Evolutionary conservation across 2,113 vertebrate species (phyloP), one percentile per base, ranked within the genome.

Genomic region (Tylochromis polylepis): DNA sequence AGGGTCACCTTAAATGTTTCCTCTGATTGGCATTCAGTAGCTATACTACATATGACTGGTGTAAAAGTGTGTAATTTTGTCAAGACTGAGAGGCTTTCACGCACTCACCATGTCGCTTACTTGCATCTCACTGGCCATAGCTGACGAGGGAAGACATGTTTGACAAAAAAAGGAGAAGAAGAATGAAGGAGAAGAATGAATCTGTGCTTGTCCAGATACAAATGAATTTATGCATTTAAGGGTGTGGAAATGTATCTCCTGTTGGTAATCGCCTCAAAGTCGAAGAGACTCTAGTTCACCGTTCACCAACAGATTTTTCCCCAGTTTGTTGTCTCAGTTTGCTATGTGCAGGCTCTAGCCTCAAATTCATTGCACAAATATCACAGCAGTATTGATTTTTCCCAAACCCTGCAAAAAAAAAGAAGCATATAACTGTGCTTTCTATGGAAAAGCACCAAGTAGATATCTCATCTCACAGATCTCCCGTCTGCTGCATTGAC

Each of bases 401-500:
- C 41, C 43, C 41, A 51, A 49, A 29, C 43, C 43, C 24, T 75
- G 15, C 15, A 8, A 22, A 72, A 46, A 65, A n/a, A 4, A 36
- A 0, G 2, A 49, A 49, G 10, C 70, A 77, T 29, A 8, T 31
- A 77, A 31, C 46, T 27, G 22, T 77, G 43, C 46, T 51, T 51
- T 77, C 27, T 77, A 31, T 31, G 43, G 70, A 75, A 75, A 75
- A 75, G 11, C 43, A 51, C 46, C 0, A 2, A 51, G 27, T 38
- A 18, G 34, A 60, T 70, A 22, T 59, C 49, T 77, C 46, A 29
- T 31, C 70, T 31, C 46, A n/a, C 5, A 77, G 46, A 31, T 29
- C 72, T 67, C 75, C 82, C 14, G 57, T 87, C 79, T 60, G 70
- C 83, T 83, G 85, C 88, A 59, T 31, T 31, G 84, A 70, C 83